These are phyloP conservation scores for Thamnaconus septentrionalis DNA, from an alignment of 2,113 vertebrate species.

Conservation along the genomic window DNA sequence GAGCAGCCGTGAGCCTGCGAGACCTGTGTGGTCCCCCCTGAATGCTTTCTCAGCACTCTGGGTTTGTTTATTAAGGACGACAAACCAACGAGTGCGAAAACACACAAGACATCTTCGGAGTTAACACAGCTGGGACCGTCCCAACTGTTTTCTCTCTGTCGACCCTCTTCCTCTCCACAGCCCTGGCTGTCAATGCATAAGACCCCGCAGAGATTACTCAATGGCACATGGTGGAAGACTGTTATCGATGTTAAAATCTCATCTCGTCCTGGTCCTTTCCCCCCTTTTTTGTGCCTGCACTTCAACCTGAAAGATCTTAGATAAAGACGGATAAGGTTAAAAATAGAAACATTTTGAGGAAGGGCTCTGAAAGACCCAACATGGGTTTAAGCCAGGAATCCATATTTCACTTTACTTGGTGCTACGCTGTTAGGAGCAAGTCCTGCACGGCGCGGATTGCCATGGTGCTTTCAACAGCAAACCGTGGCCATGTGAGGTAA, in stretches of 20 bases:
- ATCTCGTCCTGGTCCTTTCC: constrained; percentile 6
- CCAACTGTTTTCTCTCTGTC: constrained; percentile 30
- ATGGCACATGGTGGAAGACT: constrained; percentile 7
- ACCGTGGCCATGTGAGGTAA: background rate
- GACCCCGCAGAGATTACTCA: too few species aligned
- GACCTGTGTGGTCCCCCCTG: constrained; percentile 39
- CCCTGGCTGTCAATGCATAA: background rate
- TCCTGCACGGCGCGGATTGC: too few species aligned
- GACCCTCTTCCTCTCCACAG: constrained; percentile 18
- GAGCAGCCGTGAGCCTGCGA: constrained; percentile 11
- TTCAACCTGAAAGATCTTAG: constrained; percentile 9
- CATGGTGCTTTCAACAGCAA: too few species aligned
- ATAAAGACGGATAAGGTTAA: constrained; percentile 1
- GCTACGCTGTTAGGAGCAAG: too few species aligned
- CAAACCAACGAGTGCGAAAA: constrained; percentile 23
- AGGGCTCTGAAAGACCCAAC: constrained; percentile 5
- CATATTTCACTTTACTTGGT: constrained; percentile 1
- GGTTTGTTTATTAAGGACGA: constrained; percentile 40
- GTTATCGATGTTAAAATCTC: constrained; percentile 35
- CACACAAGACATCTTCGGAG: constrained; percentile 28
- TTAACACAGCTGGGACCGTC: constrained; percentile 62
- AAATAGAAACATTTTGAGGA: constrained; percentile 8
- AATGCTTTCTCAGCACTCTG: constrained; percentile 50
- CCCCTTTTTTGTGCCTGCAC: constrained; percentile 4
- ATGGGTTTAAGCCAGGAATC: constrained; percentile 18